A percentile compares a stretch with the other conserved stretches of the same genome.
phyloP scores from a whole-genome alignment of 2,797 vertebrate species.

The Sebastiscus albofasciatus region DNA sequence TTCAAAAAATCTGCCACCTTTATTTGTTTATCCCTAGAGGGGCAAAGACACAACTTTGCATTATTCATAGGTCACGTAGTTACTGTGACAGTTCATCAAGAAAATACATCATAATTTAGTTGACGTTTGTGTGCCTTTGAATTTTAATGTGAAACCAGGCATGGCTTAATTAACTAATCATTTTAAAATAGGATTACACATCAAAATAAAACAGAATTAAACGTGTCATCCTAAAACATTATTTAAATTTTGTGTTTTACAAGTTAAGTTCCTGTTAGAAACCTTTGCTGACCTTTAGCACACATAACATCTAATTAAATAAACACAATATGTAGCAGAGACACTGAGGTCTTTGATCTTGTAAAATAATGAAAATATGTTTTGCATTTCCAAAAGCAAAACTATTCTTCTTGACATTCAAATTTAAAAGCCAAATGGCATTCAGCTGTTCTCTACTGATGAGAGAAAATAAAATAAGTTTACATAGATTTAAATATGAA shows the following conservation, averaged over 20 bases:
- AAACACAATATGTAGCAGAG: neutral
- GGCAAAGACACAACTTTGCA: neutral
- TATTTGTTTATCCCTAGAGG: neutral
- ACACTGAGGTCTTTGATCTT: neutral
- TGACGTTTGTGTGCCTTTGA: neutral
- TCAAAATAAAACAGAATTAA: neutral
- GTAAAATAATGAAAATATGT: neutral
- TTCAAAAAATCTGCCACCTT: neutral
- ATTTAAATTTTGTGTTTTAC: neutral
- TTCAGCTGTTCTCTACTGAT: neutral
- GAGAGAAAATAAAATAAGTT: neutral
- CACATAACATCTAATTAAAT: neutral
- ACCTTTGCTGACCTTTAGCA: neutral
- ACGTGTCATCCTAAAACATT: neutral
- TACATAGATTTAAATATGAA: neutral
- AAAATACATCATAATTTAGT: neutral
- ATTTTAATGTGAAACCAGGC: neutral
- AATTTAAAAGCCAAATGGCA: neutral
- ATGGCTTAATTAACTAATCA: neutral
- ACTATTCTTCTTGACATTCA: neutral
- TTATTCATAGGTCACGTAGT: conserved; percentile 19
- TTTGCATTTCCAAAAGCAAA: neutral
- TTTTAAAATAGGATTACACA: neutral
- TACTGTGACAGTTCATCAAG: neutral
- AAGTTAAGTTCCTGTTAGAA: neutral